Percentiles rank a stretch among this genome's conserved stretches.
Evolutionary conservation across 2,113 vertebrate genomes (phyloP).

Genomic region (Cebus imitator): DNA sequence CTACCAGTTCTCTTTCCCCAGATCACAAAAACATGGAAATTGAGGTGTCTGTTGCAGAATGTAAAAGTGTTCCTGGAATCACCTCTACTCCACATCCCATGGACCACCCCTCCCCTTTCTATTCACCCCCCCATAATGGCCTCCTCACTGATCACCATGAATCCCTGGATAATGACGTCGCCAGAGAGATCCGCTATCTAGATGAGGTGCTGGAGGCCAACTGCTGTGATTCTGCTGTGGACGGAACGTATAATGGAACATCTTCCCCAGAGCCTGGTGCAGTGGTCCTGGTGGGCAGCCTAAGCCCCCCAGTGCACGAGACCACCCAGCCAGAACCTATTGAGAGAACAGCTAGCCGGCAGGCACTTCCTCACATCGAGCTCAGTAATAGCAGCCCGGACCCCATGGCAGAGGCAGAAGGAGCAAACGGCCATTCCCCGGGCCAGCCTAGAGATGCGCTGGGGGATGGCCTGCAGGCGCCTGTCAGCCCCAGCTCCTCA

Average conservation of each 20-base stretch:
- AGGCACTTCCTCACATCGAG: conserved; percentile 77
- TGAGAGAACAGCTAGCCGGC: conserved; percentile 76
- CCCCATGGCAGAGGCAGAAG: conserved; percentile 73
- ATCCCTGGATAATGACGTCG: conserved; percentile 91
- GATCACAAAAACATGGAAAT: conserved; percentile 92
- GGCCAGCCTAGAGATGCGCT: conserved; percentile 72
- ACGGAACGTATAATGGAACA: conserved; percentile 90
- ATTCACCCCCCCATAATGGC: conserved; percentile 85
- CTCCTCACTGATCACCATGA: conserved; percentile 85
- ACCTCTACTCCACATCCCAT: conserved; percentile 73
- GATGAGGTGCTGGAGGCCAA: conserved; percentile 96
- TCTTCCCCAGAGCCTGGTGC: conserved; percentile 84
- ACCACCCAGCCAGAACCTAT: conserved; percentile 65
- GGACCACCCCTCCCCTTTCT: conserved; percentile 85
- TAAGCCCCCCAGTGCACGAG: conserved; percentile 80
- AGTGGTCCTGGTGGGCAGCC: conserved; percentile 76
- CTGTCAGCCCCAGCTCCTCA: conserved; percentile 84
- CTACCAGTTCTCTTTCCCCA: conserved; percentile 85
- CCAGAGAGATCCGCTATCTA: conserved; percentile 94
- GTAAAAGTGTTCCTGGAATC: conserved; percentile 83
- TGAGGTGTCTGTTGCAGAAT: conserved; percentile 86
- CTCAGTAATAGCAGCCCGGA: conserved; percentile 52
- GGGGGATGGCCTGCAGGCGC: conserved; percentile 76
- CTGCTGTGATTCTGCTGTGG: conserved; percentile 88
- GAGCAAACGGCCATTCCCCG: conserved; percentile 84